phyloP scores from a whole-genome alignment of 2,888 invertebrate genomes.

The Rhagophthalmus giganteus region DNA sequence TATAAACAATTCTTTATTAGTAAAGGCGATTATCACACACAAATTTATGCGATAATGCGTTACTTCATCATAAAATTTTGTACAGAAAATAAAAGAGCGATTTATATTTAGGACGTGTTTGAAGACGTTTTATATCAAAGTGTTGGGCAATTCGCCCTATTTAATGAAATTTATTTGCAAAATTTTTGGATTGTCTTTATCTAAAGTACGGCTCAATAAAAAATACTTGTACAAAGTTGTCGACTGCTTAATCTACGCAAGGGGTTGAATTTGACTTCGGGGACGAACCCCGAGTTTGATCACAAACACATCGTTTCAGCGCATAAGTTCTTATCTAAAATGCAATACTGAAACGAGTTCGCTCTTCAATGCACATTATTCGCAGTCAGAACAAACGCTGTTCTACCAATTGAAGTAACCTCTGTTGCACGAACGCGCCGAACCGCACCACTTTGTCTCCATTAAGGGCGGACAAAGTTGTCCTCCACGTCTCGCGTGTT shows the following conservation, averaged over 20 bases:
- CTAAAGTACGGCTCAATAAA: constrained; percentile 25
- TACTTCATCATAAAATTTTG: constrained; percentile 21
- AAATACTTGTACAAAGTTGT: constrained; percentile 20
- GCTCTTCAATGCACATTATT: constrained; percentile 20
- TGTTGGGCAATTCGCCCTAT: constrained; percentile 6
- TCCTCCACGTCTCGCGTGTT: constrained; percentile 79
- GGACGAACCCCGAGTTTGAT: constrained; percentile 26
- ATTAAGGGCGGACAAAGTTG: constrained; percentile 80
- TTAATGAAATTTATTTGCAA: constrained; percentile 10
- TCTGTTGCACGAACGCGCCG: constrained; percentile 67
- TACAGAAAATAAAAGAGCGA: constrained; percentile 26
- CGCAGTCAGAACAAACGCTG: constrained; percentile 17
- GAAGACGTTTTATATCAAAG: constrained; percentile 7
- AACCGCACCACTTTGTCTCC: constrained; percentile 88
- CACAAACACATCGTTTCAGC: constrained; percentile 26
- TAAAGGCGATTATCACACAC: constrained; percentile 29
- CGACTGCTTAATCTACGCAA: constrained; percentile 25
- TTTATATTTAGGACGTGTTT: constrained; percentile 25
- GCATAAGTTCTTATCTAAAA: constrained; percentile 23
- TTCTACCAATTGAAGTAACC: constrained; percentile 66
- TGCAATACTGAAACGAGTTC: constrained; percentile 20
- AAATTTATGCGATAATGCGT: constrained; percentile 29
- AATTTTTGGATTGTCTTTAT: constrained; percentile 27
- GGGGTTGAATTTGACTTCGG: constrained; percentile 26
- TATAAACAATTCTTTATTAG: constrained; percentile 26